A percentile compares a stretch with the other conserved stretches of the same genome.
phyloP scores from a whole-genome alignment of 1,140 invertebrate genomes.

The Palaemon carinicauda region DNA sequence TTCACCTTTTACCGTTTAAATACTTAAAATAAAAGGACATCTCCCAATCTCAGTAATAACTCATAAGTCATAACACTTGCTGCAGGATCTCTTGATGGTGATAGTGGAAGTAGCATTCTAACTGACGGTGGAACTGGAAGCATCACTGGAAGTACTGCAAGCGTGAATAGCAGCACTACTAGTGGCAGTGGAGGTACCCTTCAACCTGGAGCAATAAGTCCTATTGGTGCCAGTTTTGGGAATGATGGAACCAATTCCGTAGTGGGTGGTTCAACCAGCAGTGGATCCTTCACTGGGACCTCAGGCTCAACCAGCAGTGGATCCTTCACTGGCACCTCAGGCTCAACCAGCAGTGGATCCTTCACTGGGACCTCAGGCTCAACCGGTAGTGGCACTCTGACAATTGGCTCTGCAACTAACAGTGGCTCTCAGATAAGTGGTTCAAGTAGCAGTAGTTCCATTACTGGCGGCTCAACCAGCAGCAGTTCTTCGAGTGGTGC shows the following conservation, averaged over 20 bases:
- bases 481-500: background rate
- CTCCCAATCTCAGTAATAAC: background rate
- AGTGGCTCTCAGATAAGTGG: background rate
- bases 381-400: background rate
- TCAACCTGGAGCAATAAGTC: too few species aligned
- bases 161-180: background rate
- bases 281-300: background rate
- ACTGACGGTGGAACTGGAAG: too few species aligned
- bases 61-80: background rate
- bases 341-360: background rate
- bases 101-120: background rate
- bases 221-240: too few species aligned
- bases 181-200: background rate
- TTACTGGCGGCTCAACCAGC: conserved; percentile 54
- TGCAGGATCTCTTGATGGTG: background rate
- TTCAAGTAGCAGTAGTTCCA: background rate
- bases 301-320: background rate
- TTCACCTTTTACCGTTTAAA: too few species aligned
- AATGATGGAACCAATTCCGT: too few species aligned
- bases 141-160: background rate
- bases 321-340: background rate
- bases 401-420: background rate
- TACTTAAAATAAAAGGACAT: too few species aligned
- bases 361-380: background rate
- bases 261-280: too few species aligned